These are phyloP conservation scores for Nyctibius bracteatus DNA, from an alignment of 2,113 vertebrate genomes.

Conservation along the genomic window DNA sequence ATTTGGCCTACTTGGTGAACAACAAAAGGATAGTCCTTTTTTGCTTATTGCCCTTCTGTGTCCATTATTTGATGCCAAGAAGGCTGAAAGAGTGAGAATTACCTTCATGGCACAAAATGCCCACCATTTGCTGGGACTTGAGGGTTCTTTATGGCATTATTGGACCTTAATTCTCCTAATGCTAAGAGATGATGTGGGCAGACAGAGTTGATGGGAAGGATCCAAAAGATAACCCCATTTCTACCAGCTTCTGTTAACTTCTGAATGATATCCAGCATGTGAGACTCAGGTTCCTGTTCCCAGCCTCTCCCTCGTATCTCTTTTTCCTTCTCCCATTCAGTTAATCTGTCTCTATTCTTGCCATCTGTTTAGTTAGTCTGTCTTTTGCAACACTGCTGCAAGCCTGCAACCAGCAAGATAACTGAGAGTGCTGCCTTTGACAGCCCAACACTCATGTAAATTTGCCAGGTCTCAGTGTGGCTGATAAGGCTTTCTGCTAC, in stretches of 20 bases:
- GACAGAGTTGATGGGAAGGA: neutral
- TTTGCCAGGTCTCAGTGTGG: neutral
- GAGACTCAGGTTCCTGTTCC: neutral
- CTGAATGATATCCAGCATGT: neutral
- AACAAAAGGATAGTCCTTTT: neutral
- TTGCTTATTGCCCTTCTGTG: neutral
- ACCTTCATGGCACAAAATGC: neutral
- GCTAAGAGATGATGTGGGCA: neutral
- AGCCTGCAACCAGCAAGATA: neutral
- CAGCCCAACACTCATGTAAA: neutral
- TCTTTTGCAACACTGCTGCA: neutral
- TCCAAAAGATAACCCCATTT: neutral
- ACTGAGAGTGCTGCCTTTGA: neutral
- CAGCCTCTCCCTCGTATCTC: neutral
- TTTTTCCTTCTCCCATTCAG: neutral
- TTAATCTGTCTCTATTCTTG: neutral
- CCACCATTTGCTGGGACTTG: neutral
- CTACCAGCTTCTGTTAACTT: neutral
- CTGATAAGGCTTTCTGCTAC: slow-evolving; percentile 17
- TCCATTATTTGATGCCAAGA: neutral
- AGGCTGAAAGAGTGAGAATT: neutral
- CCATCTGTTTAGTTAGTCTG: neutral
- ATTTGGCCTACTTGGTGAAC: neutral
- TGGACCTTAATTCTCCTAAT: neutral
- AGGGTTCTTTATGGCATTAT: neutral